These are phyloP conservation scores for rabbit (Oryctolagus cuniculus) DNA, from an alignment of 2,113 vertebrate genomes.

Conservation along the genomic window DNA sequence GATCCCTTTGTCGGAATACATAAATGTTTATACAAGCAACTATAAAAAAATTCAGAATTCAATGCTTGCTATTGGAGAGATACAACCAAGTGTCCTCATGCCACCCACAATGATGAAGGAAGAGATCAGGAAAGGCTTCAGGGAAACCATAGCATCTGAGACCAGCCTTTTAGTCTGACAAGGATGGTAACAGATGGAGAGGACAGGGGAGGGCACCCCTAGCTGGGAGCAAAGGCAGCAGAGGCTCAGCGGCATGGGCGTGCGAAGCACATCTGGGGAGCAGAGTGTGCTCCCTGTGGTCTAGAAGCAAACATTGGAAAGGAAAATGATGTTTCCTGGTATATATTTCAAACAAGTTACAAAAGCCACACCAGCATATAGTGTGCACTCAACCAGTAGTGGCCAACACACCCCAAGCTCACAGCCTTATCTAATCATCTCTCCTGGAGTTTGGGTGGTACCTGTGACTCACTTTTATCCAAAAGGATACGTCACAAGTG, in stretches of 20 bases:
- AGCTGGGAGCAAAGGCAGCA: neutral
- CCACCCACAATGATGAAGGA: neutral
- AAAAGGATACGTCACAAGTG: neutral
- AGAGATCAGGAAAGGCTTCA: neutral
- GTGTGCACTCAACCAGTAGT: neutral
- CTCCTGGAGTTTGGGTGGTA: neutral
- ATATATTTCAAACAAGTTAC: neutral
- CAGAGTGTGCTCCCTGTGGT: neutral
- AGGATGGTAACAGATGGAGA: neutral
- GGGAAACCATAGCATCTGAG: neutral
- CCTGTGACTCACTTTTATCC: constrained; percentile 21
- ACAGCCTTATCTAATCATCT: neutral
- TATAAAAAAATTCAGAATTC: constrained; percentile 36
- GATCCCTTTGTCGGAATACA: constrained; percentile 4
- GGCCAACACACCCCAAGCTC: neutral
- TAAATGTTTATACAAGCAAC: neutral
- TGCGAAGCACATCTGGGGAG: constrained; percentile 46
- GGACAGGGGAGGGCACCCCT: neutral
- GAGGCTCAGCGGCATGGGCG: accelerated
- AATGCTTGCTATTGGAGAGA: neutral
- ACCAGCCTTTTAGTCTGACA: neutral
- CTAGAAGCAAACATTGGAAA: neutral
- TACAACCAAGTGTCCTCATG: neutral
- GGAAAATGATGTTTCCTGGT: neutral
- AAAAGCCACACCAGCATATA: neutral